Conservation (phyloP, 2,888 invertebrate genomes). For the Phymatocera aterrima region DNA sequence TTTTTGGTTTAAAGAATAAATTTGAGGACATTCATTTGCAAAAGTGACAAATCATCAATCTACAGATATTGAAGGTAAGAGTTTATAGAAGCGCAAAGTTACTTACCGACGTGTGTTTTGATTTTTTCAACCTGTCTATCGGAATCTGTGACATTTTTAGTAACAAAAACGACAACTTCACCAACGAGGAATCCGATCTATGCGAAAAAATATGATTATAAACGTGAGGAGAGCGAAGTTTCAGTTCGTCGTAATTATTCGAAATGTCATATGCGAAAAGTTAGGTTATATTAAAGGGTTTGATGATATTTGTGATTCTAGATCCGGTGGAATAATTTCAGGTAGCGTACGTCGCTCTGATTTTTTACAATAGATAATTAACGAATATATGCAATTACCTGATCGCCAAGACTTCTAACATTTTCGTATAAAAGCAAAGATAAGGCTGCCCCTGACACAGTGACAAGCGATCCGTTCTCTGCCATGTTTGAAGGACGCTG, state of each 20-base stretch:
- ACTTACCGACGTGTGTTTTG: constrained; percentile 78
- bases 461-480: constrained; percentile 66
- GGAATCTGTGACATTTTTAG: constrained; percentile 83
- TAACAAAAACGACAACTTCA: constrained; percentile 80
- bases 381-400: constrained; percentile 74
- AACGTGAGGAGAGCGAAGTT: too few relatives aligned
- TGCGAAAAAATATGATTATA: constrained; percentile 56
- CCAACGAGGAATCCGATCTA: constrained; percentile 82
- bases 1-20: neutral
- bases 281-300: constrained; percentile 5
- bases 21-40: neutral
- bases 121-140: constrained; percentile 80
- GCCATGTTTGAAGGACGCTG: constrained; percentile 63
- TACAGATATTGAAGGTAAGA: neutral
- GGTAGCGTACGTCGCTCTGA: neutral
- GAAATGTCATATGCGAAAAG: constrained; percentile 22
- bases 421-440: constrained; percentile 84
- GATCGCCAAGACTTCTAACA: constrained; percentile 78
- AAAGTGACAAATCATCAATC: neutral
- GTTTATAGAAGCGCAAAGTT: neutral
- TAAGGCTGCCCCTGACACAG: constrained; percentile 79
- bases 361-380: neutral
- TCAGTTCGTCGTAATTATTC: neutral
- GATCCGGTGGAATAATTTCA: neutral
- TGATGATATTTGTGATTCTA: neutral